Percentiles rank a stretch among this genome's conserved stretches.
These are phyloP conservation scores for Drosophila athabasca DNA, from an alignment of 1,140 invertebrate species.

Conservation along the genomic window DNA sequence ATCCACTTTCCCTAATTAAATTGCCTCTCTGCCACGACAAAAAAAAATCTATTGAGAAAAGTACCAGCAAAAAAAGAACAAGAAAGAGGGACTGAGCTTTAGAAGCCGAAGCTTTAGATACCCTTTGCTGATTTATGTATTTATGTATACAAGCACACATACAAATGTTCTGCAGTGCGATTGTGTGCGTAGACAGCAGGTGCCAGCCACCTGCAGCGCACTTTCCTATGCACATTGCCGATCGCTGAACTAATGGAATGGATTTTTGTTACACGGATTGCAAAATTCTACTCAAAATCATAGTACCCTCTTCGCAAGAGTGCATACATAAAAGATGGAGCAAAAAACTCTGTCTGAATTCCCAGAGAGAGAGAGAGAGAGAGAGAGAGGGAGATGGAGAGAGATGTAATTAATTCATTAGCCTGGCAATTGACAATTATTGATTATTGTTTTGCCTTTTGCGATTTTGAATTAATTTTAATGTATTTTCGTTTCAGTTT, in stretches of 20 bases:
- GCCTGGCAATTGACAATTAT: constrained; percentile 77
- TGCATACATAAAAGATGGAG: constrained; percentile 10
- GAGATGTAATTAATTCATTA: constrained; percentile 79
- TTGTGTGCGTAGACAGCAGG: too few species aligned
- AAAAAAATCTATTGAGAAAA: constrained; percentile 42
- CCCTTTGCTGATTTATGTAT: too few species aligned
- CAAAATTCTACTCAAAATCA: too few species aligned
- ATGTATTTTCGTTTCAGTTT: constrained; percentile 46
- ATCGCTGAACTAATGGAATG: too few species aligned
- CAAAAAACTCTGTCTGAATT: background rate
- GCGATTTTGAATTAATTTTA: constrained; percentile 50
- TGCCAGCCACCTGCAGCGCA: too few species aligned
- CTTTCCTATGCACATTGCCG: too few species aligned
- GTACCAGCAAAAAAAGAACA: constrained; percentile 27
- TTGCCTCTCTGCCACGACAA: constrained; percentile 54
- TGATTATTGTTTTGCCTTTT: constrained; percentile 72
- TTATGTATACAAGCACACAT: too few species aligned
- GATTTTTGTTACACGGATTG: too few species aligned
- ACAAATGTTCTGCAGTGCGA: too few species aligned
- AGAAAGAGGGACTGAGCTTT: constrained; percentile 13
- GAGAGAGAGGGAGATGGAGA: constrained; percentile 2
- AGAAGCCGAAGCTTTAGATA: too few species aligned
- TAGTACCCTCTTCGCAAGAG: too few species aligned
- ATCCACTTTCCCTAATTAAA: constrained; percentile 83
- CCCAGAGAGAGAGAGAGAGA: background rate